Evolutionary conservation across 2,888 invertebrate species (phyloP), one percentile per base, ranked within the genome.

Genomic region (Apeira syringaria): DNA sequence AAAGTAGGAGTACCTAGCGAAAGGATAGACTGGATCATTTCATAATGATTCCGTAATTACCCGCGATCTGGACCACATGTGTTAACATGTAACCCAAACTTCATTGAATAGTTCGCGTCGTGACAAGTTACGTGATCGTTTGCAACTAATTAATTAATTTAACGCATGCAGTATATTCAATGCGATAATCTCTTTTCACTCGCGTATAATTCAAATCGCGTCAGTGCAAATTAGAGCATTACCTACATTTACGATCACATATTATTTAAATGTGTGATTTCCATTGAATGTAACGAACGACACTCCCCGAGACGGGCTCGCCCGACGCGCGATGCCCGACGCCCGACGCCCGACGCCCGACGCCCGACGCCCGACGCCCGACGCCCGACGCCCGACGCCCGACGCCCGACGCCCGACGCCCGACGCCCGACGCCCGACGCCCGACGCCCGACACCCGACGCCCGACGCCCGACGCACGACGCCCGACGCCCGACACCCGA

Each of bases 21-120:
- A 55, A 63, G 64, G 60, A 67, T 67, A 61, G 63, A 73, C 68
- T 63, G 61, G 67, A 64, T 64, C 56, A 43, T 80, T 79, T 77
- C 73, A 71, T 71, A 74, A 79, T 74, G 61, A 66, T 25, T 44
- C 28, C 12, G 63, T 70, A 74, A 74, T 76, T 72, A 74, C 64
- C 64, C 61, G 61, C 58, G 64, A n/a, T n/a, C 59, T 61, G 59
- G 59, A 70, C 64, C 68, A 72, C 66, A 77, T 74, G 69, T 68
- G 65, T 67, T 63, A 50, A 61, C 56, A 48, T 54, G 61, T 69
- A 66, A 72, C 72, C 70, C 57, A 70, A 76, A 72, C 49, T 58
- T 56, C 54, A 63, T 69, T 65, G 67, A 55, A 53, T 59, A 46
- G 49, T 50, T 60, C 52, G 49, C 43, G 41, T 39, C 41, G 50